Evolutionary conservation across 2,797 vertebrate genomes (phyloP).

Genomic region (Odontamblyopus lacepedii): DNA sequence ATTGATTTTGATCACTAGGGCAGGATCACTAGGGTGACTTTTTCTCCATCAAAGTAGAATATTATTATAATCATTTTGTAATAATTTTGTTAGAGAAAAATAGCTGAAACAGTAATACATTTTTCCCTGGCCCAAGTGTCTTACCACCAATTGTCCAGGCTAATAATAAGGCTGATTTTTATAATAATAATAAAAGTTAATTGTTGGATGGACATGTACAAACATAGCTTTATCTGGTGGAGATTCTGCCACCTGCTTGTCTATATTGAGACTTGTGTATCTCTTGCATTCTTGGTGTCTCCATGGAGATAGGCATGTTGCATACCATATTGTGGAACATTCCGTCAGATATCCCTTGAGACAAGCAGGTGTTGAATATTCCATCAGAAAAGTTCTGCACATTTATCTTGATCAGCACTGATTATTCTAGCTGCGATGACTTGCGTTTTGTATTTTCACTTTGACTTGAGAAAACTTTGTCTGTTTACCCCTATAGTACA

Average conservation of each 20-base stretch:
- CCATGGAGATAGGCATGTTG: too few relatives aligned
- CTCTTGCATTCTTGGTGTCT: too few relatives aligned
- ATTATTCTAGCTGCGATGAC: background rate
- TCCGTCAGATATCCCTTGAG: background rate
- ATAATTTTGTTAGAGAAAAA: too few relatives aligned
- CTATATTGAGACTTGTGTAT: too few relatives aligned
- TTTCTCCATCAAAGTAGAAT: background rate
- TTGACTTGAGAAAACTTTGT: conserved; percentile 64
- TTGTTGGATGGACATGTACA: too few relatives aligned
- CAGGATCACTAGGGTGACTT: conserved; percentile 42
- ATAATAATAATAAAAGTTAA: too few relatives aligned
- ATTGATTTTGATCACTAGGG: conserved; percentile 65
- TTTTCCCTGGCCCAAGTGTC: too few relatives aligned
- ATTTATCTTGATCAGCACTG: background rate
- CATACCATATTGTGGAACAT: background rate
- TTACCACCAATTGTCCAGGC: background rate
- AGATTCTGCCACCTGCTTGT: too few relatives aligned
- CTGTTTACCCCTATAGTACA: conserved; percentile 61
- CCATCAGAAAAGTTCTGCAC: background rate
- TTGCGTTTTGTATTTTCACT: conserved; percentile 51
- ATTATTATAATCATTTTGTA: background rate
- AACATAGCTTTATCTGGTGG: too few relatives aligned
- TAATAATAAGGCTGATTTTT: background rate
- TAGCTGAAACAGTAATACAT: too few relatives aligned
- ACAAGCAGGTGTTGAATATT: background rate